Evolutionary conservation across 2,113 vertebrate species (phyloP), one percentile per base, ranked within the genome.

Genomic region (Capricornis sumatraensis): DNA sequence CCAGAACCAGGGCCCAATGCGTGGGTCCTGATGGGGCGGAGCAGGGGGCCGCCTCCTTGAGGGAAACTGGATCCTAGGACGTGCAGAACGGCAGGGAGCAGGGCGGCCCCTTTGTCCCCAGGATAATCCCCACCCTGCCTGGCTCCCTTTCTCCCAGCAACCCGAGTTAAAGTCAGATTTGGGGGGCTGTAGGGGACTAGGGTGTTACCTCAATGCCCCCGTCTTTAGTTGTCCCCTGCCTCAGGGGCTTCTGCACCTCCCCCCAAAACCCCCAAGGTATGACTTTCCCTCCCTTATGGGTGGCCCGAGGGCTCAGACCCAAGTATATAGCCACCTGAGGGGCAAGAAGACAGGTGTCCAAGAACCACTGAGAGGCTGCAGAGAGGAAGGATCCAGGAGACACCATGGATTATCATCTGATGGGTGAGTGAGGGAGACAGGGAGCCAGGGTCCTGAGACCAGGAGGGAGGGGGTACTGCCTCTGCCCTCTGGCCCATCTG

Each of bases 41-140:
- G 96, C 93, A 96, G 97, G 92, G 82, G 82, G 86, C 91, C 28
- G 82, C 97, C 97, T 98, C 86, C 91, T 96, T 50, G 3, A 0
- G 28, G 79, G 97, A 98, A 98, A 97, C 95, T 95, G 78, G 97
- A 98, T 98, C 94, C 93, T 93, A 92, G 94, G 97, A 98, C 79
- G 52, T 98, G 97, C 88, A 0, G 95, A 97, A 57, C 78, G 13
- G 93, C 98, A 98, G 97, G 97, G 93, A 98, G 89, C 40, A 17
- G 94, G 96, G 85, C 23, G 7, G 89, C 89, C 91, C 88, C 91
- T 96, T 98, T 97, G 97, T 98, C 92, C 97, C 91, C 76, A 2
- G 1, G 36, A 87, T 98, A 98, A 97, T 97, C 97, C 93, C 64
- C 64, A 94, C 92, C 92, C 83, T 1, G 33, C 91, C 85, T 89